Percentiles rank a stretch among this genome's conserved stretches.
Conservation (phyloP, 2,888 invertebrate genomes). For the Macrostomum cliftonense region DNA sequence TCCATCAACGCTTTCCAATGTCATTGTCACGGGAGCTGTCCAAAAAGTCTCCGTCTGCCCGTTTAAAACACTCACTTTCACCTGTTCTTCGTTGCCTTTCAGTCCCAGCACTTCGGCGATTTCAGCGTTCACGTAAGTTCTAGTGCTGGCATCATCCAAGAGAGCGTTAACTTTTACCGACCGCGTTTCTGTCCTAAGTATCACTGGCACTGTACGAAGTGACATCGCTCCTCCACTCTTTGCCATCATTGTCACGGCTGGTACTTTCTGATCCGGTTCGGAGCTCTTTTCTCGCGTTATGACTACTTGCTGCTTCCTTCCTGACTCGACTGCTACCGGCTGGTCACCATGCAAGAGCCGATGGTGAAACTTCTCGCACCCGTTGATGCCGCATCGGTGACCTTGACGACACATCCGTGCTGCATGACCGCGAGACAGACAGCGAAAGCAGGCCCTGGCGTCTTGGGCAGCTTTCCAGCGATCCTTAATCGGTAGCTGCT, state of each 20-base stretch:
- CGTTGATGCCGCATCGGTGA: slow-evolving; percentile 2
- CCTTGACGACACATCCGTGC: slow-evolving; percentile 1
- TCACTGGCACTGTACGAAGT: too few relatives aligned
- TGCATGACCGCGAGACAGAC: slow-evolving; percentile 4
- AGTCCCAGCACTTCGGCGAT: neutral
- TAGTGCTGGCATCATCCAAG: slow-evolving; percentile 6
- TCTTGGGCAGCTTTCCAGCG: slow-evolving; percentile 9
- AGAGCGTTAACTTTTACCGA: neutral
- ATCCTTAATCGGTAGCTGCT: neutral
- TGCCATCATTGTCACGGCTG: neutral
- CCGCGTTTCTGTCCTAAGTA: too few relatives aligned
- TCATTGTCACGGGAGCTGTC: neutral
- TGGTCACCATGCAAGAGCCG: slow-evolving; percentile 1
- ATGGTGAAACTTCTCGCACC: slow-evolving; percentile 6
- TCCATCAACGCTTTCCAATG: slow-evolving; percentile 8
- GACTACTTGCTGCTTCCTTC: neutral
- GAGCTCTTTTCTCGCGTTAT: neutral
- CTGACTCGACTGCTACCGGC: neutral
- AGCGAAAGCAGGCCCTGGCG: slow-evolving; percentile 3
- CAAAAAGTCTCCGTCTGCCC: neutral
- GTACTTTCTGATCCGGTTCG: neutral
- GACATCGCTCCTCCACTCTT: neutral
- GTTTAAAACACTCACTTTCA: slow-evolving; percentile 6
- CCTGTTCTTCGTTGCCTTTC: neutral
- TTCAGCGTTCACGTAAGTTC: slow-evolving; percentile 3